Conservation (phyloP, 2,797 vertebrate species). For the Mormyrus proboscirostris region DNA sequence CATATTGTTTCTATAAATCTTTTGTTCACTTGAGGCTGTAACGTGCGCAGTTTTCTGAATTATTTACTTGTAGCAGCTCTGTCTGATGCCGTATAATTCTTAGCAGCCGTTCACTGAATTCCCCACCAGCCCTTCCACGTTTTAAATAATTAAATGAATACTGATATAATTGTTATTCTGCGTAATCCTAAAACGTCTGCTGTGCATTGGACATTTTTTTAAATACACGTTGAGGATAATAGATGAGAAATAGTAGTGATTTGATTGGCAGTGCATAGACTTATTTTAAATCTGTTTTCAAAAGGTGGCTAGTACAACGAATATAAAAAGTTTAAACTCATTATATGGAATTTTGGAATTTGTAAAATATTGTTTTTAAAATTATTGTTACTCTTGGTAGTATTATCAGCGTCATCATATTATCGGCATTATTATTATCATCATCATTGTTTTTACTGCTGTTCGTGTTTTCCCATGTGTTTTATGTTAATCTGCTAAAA, state of each 20-base stretch:
- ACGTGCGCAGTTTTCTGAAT: not conserved
- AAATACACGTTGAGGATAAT: not conserved
- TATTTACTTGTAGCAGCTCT: not conserved
- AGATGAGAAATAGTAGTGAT: not conserved
- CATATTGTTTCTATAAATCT: slow-evolving; percentile 14
- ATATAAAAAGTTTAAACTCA: not conserved
- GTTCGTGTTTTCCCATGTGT: not conserved
- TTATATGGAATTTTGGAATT: not conserved
- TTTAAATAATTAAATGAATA: not conserved
- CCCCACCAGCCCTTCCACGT: not conserved
- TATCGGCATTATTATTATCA: not conserved
- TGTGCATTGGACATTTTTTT: not conserved
- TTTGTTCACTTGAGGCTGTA: slow-evolving; percentile 19
- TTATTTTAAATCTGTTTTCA: not conserved
- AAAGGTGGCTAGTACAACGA: not conserved
- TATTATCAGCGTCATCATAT: not conserved
- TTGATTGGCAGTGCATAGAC: not conserved
- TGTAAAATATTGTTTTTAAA: not conserved
- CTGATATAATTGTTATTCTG: not conserved
- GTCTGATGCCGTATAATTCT: not conserved
- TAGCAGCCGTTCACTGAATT: not conserved
- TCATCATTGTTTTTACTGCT: not conserved
- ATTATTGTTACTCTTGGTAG: not conserved
- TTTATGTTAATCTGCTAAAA: not conserved
- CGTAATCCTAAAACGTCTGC: not conserved